These are phyloP conservation scores for Cephalopholis sonnerati DNA, from an alignment of 2,113 vertebrate genomes.

Conservation along the genomic window DNA sequence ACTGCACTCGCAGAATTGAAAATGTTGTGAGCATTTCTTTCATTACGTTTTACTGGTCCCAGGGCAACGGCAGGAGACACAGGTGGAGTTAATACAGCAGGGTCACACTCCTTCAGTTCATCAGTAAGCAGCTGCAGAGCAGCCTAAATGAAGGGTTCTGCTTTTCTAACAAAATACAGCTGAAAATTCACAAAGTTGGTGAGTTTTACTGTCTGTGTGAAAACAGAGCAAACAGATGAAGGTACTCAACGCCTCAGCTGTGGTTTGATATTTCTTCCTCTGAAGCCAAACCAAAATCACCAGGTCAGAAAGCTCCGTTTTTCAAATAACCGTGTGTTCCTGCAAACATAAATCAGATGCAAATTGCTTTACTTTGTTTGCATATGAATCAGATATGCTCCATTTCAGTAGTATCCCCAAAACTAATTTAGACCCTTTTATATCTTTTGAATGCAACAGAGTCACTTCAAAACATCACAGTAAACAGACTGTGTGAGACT, in stretches of 20 bases:
- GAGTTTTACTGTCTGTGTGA: neutral
- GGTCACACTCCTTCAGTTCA: neutral
- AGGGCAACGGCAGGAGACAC: neutral
- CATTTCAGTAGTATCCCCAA: neutral
- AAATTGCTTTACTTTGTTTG: neutral
- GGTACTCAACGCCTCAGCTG: neutral
- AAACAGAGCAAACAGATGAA: neutral
- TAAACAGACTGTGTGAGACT: neutral
- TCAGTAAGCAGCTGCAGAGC: neutral
- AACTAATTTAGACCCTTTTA: neutral
- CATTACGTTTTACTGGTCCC: neutral
- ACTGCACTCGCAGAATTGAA: neutral
- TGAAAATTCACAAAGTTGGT: neutral
- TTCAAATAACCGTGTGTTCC: neutral
- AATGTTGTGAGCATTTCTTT: neutral
- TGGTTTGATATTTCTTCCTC: neutral
- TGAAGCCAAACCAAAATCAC: slow-evolving; percentile 1
- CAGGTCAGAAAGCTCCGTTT: neutral
- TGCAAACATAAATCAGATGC: neutral
- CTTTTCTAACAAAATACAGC: neutral
- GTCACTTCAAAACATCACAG: neutral
- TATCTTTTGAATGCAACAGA: neutral
- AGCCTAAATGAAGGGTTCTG: neutral
- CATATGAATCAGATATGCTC: neutral
- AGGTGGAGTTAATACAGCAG: neutral